Conservation (phyloP, 1,140 invertebrate species). For the Lepidotrigona ventralis region DNA sequence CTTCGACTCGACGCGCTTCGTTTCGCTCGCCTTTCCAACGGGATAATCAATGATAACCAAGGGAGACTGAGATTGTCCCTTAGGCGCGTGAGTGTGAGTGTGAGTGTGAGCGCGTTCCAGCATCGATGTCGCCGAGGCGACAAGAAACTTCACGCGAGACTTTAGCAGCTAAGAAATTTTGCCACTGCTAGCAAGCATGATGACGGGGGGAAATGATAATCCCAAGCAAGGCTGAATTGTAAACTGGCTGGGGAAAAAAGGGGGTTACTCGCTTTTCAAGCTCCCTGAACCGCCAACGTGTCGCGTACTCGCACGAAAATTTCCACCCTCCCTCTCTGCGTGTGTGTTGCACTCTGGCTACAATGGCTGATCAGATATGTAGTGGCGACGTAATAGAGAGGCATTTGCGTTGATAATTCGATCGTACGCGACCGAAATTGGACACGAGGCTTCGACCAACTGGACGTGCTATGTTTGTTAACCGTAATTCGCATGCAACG, state of each 20-base stretch:
- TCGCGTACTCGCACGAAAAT: constrained; percentile 9
- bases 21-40: neutral
- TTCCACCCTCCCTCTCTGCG: neutral
- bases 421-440: constrained; percentile 18
- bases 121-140: no score
- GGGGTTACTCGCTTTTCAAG: constrained; percentile 53
- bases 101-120: no score
- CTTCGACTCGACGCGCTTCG: neutral
- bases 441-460: constrained; percentile 19
- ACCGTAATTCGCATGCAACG: neutral
- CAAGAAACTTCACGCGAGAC: neutral
- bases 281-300: constrained; percentile 29
- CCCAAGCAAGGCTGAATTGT: neutral
- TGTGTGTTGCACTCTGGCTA: neutral
- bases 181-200: constrained; percentile 32
- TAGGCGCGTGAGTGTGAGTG: no score
- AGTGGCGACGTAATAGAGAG: constrained; percentile 6
- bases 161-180: constrained; percentile 42
- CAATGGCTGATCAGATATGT: constrained; percentile 27
- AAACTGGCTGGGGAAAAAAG: constrained; percentile 25
- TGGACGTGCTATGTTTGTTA: constrained; percentile 22
- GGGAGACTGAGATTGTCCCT: no score
- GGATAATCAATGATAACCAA: no score
- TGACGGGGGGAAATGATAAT: constrained; percentile 19
- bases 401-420: constrained; percentile 32